phyloP scores from a whole-genome alignment of 1,140 invertebrate species.

The Brachionus koreanus region DNA sequence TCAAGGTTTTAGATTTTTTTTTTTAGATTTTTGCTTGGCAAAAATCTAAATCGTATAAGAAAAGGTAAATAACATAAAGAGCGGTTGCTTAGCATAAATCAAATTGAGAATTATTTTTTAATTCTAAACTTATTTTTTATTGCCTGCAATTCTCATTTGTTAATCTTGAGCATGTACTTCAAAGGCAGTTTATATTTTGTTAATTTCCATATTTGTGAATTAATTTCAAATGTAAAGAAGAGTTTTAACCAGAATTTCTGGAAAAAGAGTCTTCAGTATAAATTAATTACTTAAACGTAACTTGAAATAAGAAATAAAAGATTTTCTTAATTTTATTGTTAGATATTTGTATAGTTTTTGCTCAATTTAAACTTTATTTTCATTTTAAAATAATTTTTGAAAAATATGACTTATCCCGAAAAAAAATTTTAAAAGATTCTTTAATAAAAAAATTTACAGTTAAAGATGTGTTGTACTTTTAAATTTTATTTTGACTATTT shows the following conservation, averaged over 20 bases:
- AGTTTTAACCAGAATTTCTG: not conserved
- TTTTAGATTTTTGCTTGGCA: not conserved
- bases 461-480: too few relatives aligned
- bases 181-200: not conserved
- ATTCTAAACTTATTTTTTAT: not conserved
- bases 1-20: not conserved
- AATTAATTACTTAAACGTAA: not conserved
- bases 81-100: constrained; percentile 35
- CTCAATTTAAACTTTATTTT: too few relatives aligned
- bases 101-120: not conserved
- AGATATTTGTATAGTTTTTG: too few relatives aligned
- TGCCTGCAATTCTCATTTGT: not conserved
- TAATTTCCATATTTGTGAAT: not conserved
- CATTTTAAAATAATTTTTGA: too few relatives aligned
- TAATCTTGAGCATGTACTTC: not conserved
- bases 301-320: not conserved
- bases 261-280: not conserved
- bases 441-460: too few relatives aligned
- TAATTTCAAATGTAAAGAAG: not conserved
- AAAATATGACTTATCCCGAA: too few relatives aligned
- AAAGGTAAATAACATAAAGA: constrained; percentile 27
- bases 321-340: too few relatives aligned
- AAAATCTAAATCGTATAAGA: not conserved
- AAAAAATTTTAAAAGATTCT: too few relatives aligned
- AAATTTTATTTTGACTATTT: too few relatives aligned